Evolutionary conservation across 1,140 invertebrate genomes (phyloP).

Genomic region (Choristoneura fumiferana): DNA sequence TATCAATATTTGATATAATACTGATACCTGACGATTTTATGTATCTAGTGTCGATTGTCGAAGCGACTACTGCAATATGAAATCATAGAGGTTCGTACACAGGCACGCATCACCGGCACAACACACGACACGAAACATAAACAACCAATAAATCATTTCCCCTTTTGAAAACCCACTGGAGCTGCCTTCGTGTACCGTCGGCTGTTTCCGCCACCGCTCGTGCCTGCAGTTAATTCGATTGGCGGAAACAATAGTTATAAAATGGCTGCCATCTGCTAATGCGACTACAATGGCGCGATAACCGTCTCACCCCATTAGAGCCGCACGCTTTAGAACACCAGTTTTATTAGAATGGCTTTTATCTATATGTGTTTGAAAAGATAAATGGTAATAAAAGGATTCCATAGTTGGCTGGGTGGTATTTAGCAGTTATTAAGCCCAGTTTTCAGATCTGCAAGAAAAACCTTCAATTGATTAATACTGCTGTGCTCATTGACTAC

Average conservation of each 20-base stretch:
- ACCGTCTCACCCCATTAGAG: conserved; percentile 16
- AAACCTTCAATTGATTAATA: no score
- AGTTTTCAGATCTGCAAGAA: no score
- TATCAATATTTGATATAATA: no score
- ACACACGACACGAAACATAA: no score
- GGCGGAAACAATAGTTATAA: conserved; percentile 13
- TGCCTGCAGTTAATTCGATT: conserved; percentile 7
- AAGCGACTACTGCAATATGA: no score
- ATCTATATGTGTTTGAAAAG: not conserved
- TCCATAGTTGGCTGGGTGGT: conserved; percentile 16
- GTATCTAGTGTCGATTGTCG: no score
- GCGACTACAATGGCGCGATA: conserved; percentile 10
- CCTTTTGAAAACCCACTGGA: not conserved
- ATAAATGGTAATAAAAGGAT: conserved; percentile 9
- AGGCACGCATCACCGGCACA: no score
- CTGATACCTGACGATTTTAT: no score
- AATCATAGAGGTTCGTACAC: no score
- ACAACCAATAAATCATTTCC: not conserved
- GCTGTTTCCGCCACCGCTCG: not conserved
- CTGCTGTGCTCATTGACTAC: no score
- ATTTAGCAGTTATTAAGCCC: no score
- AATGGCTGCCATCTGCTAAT: conserved; percentile 16
- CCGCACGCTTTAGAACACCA: conserved; percentile 7
- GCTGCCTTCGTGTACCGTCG: not conserved
- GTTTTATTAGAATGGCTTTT: conserved; percentile 16